Evolutionary conservation across 2,888 invertebrate genomes (phyloP), one percentile per base, ranked within the genome.

Genomic region (Lasioglossum morio): DNA sequence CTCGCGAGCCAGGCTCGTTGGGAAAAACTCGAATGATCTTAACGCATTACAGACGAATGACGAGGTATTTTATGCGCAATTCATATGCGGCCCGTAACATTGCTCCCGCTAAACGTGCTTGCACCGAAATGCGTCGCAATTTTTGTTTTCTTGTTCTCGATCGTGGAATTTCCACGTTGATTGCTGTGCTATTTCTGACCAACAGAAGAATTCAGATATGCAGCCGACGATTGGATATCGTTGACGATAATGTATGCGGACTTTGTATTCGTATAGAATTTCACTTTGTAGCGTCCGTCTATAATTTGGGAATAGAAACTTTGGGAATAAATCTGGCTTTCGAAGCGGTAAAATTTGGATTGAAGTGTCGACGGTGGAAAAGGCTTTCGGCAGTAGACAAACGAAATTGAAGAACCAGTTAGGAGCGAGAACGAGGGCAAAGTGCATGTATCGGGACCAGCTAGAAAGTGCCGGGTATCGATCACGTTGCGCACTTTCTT

Each of bases 401-500:
- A 63, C 60, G 60, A 69, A 37, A 19, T 37, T 23, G 53, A 23
- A 23, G 66, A 69, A 1, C 69, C 69, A n/a, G 34, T 23, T 70
- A 72, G 60, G 84, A 72, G 69, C 57, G 53, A n/a, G 66, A 84
- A 48, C 34, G 66, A 27, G 72, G 77, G 69, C 80, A 76, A 82
- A 80, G 80, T 85, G 79, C 87, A 80, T 60, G 70, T 76, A 60
- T 82, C 46, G 66, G 63, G 60, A 40, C 14, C 40, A 46, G 57
- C 53, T 89, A 89, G 89, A 89, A 89, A 89, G 88, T 85, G 74
- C 84, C 53, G 84, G 60, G 72, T 82, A 87, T 89, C 88, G 84
- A 88, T 89, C 89, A 82, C 86, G 89, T 86, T 81, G 86, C 83
- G 76, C 82, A 79, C 89, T 89, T 89, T 89, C 89, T 89, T 89